These are phyloP conservation scores for Lordiphosa stackelbergi DNA, from an alignment of 1,140 invertebrate species.

Conservation along the genomic window DNA sequence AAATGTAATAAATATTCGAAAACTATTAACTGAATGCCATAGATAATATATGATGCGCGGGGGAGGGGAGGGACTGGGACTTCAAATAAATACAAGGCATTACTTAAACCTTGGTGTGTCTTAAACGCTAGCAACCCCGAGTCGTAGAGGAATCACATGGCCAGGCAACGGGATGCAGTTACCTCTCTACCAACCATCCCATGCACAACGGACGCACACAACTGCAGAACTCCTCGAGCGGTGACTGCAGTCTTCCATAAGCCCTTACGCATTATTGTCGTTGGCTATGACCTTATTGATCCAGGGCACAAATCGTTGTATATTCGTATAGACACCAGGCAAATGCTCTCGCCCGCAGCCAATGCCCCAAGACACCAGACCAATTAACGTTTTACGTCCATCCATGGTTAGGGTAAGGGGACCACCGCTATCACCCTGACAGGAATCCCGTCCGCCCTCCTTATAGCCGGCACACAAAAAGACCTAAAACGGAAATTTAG, in stretches of 20 bases:
- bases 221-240: slow-evolving; percentile 43
- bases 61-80: not conserved
- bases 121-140: slow-evolving; percentile 75
- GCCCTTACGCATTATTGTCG: slow-evolving; percentile 65
- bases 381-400: slow-evolving; percentile 89
- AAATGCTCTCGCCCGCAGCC: slow-evolving; percentile 92
- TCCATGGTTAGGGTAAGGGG: slow-evolving; percentile 89
- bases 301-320: slow-evolving; percentile 95
- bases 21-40: slow-evolving; percentile 1
- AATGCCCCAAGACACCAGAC: slow-evolving; percentile 94
- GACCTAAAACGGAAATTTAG: slow-evolving; percentile 15
- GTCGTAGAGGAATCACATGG: slow-evolving; percentile 75
- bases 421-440: slow-evolving; percentile 86
- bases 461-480: slow-evolving; percentile 95
- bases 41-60: too few species aligned
- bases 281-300: slow-evolving; percentile 87
- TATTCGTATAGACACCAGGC: slow-evolving; percentile 94
- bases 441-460: slow-evolving; percentile 80
- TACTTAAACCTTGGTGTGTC: slow-evolving; percentile 19
- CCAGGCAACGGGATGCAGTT: slow-evolving; percentile 39
- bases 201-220: slow-evolving; percentile 20
- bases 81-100: slow-evolving; percentile 54
- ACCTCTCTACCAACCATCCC: slow-evolving; percentile 10
- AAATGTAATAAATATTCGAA: slow-evolving; percentile 12
- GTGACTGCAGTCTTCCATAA: slow-evolving; percentile 49